These are phyloP conservation scores for Lethocerus indicus DNA, from an alignment of 1,140 invertebrate genomes.

Conservation along the genomic window DNA sequence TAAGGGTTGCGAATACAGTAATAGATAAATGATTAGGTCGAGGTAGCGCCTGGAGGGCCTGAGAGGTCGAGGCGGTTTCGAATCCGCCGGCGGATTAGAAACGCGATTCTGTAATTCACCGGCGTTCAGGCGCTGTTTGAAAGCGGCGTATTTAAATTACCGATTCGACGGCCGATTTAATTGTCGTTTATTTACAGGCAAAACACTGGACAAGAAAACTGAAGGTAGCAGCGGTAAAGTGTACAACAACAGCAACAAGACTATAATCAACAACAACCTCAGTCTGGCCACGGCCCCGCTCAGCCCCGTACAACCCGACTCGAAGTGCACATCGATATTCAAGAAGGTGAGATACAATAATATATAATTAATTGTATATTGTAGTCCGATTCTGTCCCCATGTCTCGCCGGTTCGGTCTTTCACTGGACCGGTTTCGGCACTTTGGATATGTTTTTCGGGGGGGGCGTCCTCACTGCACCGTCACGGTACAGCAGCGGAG, in stretches of 20 bases:
- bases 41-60: no score
- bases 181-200: conserved; percentile 24
- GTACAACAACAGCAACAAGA: conserved; percentile 19
- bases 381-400: no score
- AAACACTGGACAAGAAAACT: conserved; percentile 40
- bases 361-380: no score
- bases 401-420: no score
- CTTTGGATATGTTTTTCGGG: no score
- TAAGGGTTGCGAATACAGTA: no score
- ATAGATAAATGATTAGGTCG: no score
- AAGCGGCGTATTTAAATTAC: neutral
- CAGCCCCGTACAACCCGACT: conserved; percentile 27
- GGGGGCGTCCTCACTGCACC: no score
- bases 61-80: no score
- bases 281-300: conserved; percentile 24
- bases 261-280: conserved; percentile 23
- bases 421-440: no score
- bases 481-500: no score
- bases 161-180: neutral
- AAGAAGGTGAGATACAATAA: no score
- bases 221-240: conserved; percentile 24
- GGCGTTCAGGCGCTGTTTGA: neutral
- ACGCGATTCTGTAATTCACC: neutral
- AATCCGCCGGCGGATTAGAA: neutral
- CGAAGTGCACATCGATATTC: conserved; percentile 31